A percentile compares a stretch with the other conserved stretches of the same genome.
phyloP scores from a whole-genome alignment of 2,797 vertebrate species.

The Sphenodon punctatus region DNA sequence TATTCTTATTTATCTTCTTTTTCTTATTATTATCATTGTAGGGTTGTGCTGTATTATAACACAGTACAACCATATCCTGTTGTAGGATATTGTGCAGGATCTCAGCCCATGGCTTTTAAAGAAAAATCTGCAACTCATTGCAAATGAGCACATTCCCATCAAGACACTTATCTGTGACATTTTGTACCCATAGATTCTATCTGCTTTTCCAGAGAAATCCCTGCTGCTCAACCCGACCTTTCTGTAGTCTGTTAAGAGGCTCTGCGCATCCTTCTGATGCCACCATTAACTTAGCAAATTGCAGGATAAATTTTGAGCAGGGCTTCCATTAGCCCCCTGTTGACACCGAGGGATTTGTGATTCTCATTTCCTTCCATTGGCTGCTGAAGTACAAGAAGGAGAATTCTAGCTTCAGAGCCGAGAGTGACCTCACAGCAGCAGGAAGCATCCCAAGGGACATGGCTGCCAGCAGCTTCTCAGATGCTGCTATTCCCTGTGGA shows the following conservation, averaged over 20 bases:
- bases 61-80: too few species aligned
- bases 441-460: too few species aligned
- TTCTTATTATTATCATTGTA: too few species aligned
- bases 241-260: background rate
- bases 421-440: background rate
- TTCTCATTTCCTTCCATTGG: too few species aligned
- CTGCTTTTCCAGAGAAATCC: background rate
- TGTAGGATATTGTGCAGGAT: too few species aligned
- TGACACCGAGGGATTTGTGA: fast-evolving
- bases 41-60: too few species aligned
- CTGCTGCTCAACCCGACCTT: background rate
- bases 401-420: background rate
- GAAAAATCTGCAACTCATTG: background rate
- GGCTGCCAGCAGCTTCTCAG: too few species aligned
- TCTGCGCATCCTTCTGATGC: fast-evolving
- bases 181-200: background rate
- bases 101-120: background rate
- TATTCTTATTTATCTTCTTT: too few species aligned
- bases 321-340: background rate
- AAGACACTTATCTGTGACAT: background rate
- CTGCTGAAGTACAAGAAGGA: background rate
- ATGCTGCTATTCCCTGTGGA: too few species aligned
- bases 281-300: background rate
- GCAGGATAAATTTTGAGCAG: background rate
- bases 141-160: background rate